These are phyloP conservation scores for Chaetoderma sp. DNA, from an alignment of 2,888 invertebrate species.

Conservation along the genomic window DNA sequence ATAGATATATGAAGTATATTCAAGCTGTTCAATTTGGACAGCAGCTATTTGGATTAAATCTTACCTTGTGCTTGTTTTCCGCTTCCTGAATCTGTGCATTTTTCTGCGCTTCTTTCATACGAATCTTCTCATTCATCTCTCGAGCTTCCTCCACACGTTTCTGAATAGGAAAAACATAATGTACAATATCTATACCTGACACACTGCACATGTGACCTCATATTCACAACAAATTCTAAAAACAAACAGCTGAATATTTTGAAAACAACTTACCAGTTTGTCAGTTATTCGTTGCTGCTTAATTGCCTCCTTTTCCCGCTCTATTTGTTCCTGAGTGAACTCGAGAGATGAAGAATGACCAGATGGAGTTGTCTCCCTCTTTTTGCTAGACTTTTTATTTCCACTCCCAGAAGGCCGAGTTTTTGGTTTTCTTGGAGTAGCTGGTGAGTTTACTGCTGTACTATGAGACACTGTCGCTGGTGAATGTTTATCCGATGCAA, in stretches of 20 bases:
- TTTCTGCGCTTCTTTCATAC: constrained; percentile 41
- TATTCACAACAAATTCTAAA: not conserved
- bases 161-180: constrained; percentile 24
- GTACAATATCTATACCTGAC: not conserved
- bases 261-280: not conserved
- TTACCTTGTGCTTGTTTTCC: constrained; percentile 46
- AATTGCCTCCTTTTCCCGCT: constrained; percentile 40
- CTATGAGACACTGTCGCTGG: too few species aligned
- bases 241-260: too few species aligned
- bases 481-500: too few species aligned
- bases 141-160: constrained; percentile 49
- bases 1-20: too few species aligned
- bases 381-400: too few species aligned
- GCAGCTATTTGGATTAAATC: not conserved
- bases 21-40: not conserved
- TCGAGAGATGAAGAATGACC: too few species aligned
- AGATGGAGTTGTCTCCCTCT: too few species aligned
- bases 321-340: constrained; percentile 38
- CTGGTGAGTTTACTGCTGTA: not conserved
- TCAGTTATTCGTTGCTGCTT: not conserved
- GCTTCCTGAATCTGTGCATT: constrained; percentile 43
- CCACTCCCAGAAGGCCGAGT: not conserved
- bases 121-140: constrained; percentile 50
- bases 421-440: not conserved
- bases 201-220: not conserved